phyloP scores from a whole-genome alignment of 2,113 vertebrate genomes.

The Ivindomyrus marchei region DNA sequence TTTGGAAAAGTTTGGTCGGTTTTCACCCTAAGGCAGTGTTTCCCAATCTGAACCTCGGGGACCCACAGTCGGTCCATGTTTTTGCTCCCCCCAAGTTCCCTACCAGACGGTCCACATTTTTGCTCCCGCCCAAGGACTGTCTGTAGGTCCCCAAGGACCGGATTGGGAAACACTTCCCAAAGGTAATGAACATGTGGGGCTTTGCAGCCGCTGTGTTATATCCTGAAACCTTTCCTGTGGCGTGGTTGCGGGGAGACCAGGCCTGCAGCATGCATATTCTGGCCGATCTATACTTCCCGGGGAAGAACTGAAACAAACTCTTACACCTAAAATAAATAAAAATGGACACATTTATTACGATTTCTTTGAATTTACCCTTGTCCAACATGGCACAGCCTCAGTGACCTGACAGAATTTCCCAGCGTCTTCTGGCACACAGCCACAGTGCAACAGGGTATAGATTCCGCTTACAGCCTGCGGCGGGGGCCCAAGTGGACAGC shows the following conservation, averaged over 20 bases:
- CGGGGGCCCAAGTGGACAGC: neutral
- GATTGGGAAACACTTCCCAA: neutral
- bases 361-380: neutral
- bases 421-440: neutral
- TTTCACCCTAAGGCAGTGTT: conserved; percentile 32
- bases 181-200: conserved; percentile 9
- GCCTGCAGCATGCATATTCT: conserved; percentile 28
- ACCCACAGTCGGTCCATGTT: neutral
- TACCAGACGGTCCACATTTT: too few relatives aligned
- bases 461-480: neutral
- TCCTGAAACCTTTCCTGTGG: too few relatives aligned
- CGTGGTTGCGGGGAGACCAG: neutral
- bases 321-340: neutral
- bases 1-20: conserved; percentile 52
- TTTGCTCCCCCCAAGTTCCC: neutral
- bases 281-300: neutral
- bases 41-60: neutral
- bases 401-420: neutral
- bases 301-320: neutral
- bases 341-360: neutral
- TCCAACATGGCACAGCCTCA: neutral
- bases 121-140: neutral
- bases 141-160: neutral
- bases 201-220: neutral
- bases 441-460: neutral